Evolutionary conservation across 2,888 invertebrate species (phyloP), one percentile per base, ranked within the genome.

Genomic region (Erannis defoliaria): DNA sequence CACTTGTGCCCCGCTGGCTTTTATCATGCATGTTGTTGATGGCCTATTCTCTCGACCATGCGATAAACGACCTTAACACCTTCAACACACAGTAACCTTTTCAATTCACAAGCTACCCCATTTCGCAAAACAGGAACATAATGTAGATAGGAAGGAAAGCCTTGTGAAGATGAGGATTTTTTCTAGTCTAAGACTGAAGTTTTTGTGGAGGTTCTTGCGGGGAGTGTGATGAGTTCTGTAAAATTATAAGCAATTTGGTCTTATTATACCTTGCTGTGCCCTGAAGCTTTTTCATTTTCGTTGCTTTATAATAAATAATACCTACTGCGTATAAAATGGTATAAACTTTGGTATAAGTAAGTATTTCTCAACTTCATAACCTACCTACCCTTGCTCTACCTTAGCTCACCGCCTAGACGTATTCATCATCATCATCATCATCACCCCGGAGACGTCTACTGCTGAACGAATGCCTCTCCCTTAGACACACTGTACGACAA

Each of bases 11-110:
- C 87, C 80, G 82, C 84, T 82, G 84, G 81, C 83, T 84, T 84
- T 84, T 86, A 88, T 88, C 86, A 88, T 85, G 84, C 83, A 84
- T 85, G 85, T 80, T 78, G 75, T 81, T 84, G 82, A 85, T 85
- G 77, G 81, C 71, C 76, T 69, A 62, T 67, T 55, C 62, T 38
- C 51, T 31, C 53, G 63, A 68, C 62, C 62, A 68, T 58, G 35
- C 63, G 14, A 80, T 71, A 76, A 74, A 67, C 71, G 61, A 77
- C 82, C 70, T 62, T 83, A 75, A 51, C 18, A 1, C 51, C 37
- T 23, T 29, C 42, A 1, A 5, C 3, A 60, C 66, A 72, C 67
- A 71, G 81, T 73, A 53, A 18, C 26, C 73, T 77, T 81, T 77
- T 12, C 51, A 29, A n/a, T 66, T 51, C n/a, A 42, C 9, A 8